Base-by-base conservation (phyloP, 2,888 invertebrate species). In the Pyrocoelia pectoralis region DNA sequence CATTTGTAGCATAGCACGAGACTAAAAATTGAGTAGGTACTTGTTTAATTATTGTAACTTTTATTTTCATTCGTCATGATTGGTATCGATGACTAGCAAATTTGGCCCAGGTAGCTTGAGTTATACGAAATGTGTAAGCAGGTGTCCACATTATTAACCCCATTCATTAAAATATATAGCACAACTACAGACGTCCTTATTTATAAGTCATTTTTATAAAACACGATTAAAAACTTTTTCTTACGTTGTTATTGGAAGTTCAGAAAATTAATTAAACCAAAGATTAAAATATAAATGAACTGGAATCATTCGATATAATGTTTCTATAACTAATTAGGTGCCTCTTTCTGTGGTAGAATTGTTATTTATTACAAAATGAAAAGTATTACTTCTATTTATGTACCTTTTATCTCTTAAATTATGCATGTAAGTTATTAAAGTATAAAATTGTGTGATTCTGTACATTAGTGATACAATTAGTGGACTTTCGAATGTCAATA, bases 401-500 rank as follows among this genome's bases (percentile, higher is more conserved):
- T 41, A 24, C 43, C 57, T 49, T 53, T 38, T 28, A 46, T 50
- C 15, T 64, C 70, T 70, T 65, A 71, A 72, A 75, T 76, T 76
- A 77, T 77, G 79, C 78, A 79, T 79, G 79, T 78, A 46, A 78
- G 75, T 77, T 77, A 76, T 75, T 73, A 77, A 76, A 76, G 70
- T 70, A 33, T 33, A 73, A 78, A 68, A 73, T 77, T 78, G 80
- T 80, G 80, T 80, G 80, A 80, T 80, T 77, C 72, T 77, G 75
- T 74, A 61, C 48, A 55, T 59, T 63, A 63, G 63, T 13, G 46
- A 50, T 55, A 63, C 54, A 58, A 57, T 49, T 38, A 53, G 53
- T 56, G 17, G 61, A 61, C 60, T 61, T 61, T 61, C 61, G 61
- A 56, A 55, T 61, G 61, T 49, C 8, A 33, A 12, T 12, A 40